Evolutionary conservation across 2,113 vertebrate genomes (phyloP).

Genomic region (Corythornis madagascariensis): DNA sequence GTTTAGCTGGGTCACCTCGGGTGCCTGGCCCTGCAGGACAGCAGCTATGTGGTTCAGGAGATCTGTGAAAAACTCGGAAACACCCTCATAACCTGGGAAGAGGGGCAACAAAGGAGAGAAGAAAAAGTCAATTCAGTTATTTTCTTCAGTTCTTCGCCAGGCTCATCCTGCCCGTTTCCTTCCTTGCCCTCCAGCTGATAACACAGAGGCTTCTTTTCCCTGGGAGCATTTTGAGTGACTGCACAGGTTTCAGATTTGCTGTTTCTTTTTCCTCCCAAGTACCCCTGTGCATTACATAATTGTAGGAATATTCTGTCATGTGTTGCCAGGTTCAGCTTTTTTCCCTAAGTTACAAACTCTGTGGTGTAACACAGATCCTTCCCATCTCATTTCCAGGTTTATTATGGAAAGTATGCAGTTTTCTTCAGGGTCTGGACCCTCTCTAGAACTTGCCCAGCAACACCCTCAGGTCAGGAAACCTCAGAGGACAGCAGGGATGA

Average conservation of each 20-base stretch:
- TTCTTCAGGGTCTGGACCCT: background rate
- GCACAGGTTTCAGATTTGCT: background rate
- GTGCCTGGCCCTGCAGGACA: constrained; percentile 84
- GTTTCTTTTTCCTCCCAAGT: background rate
- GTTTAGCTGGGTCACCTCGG: constrained; percentile 76
- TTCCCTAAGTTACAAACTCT: background rate
- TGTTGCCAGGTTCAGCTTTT: background rate
- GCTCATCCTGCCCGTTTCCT: background rate
- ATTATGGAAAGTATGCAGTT: background rate
- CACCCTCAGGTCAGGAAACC: background rate
- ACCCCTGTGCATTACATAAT: background rate
- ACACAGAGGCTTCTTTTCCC: background rate
- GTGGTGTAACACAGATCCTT: background rate
- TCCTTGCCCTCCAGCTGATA: background rate
- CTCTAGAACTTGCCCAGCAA: background rate
- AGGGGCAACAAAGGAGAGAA: background rate
- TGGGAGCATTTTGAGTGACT: background rate
- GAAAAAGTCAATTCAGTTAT: background rate
- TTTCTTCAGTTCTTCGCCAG: background rate
- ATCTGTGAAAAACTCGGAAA: constrained; percentile 94
- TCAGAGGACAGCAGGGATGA: background rate
- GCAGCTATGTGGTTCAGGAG: constrained; percentile 94
- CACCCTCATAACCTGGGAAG: constrained; percentile 91
- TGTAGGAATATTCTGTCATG: background rate
- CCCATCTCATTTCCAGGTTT: background rate